Evolutionary conservation across 2,797 vertebrate genomes (phyloP).

Genomic region (Sorex maritimensis): DNA sequence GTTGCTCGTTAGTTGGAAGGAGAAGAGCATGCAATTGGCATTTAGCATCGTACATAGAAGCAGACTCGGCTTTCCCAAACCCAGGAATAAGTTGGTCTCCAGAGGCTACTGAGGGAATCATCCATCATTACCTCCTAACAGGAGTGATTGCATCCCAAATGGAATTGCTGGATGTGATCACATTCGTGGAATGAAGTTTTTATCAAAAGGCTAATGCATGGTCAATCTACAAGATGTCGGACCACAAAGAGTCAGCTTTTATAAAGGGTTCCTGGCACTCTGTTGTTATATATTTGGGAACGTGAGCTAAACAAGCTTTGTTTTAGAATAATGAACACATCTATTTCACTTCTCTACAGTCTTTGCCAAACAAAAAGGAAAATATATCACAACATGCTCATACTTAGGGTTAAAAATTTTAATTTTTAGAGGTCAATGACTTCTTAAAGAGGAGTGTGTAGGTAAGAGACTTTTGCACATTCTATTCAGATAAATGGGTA

Average conservation of each 20-base stretch:
- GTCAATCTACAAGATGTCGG: constrained; percentile 17
- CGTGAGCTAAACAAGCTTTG: constrained; percentile 21
- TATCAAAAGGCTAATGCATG: constrained; percentile 51
- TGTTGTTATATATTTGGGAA: background rate
- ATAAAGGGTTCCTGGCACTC: constrained; percentile 33
- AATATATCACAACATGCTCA: background rate
- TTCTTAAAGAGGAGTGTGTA: background rate
- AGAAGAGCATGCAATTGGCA: constrained; percentile 58
- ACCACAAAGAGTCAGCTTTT: constrained; percentile 16
- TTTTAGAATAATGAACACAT: constrained; percentile 50
- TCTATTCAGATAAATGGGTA: background rate
- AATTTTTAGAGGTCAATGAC: constrained; percentile 7
- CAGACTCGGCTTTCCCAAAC: constrained; percentile 67
- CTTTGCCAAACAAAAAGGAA: background rate
- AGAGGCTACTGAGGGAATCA: constrained; percentile 54
- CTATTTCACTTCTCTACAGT: background rate
- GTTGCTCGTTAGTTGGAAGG: constrained; percentile 88
- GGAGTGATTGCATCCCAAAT: constrained; percentile 6
- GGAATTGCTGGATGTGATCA: background rate
- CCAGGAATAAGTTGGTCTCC: constrained; percentile 51
- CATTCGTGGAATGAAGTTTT: background rate
- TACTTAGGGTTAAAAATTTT: background rate
- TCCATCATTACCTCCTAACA: constrained; percentile 59
- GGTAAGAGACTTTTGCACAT: background rate
- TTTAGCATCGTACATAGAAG: constrained; percentile 48